phyloP scores from a whole-genome alignment of 2,888 invertebrate genomes.

The Nudaria mundana region DNA sequence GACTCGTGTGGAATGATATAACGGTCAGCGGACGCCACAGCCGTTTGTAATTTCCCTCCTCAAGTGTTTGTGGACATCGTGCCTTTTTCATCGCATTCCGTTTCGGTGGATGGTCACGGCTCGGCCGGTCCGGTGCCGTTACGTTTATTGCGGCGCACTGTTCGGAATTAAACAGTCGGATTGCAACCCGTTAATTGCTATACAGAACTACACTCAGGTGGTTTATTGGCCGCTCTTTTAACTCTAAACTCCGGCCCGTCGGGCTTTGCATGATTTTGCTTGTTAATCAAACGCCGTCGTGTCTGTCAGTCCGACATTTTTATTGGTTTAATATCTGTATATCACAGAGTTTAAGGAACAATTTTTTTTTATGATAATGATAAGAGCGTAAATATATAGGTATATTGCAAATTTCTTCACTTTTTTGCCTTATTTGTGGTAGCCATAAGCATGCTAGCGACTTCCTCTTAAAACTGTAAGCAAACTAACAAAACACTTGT shows the following conservation, averaged over 20 bases:
- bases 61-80: constrained; percentile 78
- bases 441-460: too few species aligned
- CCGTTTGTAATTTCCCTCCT: constrained; percentile 75
- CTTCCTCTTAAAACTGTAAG: too few species aligned
- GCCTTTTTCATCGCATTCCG: constrained; percentile 80
- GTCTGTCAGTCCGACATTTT: constrained; percentile 5
- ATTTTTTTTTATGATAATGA: too few species aligned
- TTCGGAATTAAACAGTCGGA: constrained; percentile 74
- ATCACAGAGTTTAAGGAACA: not conserved
- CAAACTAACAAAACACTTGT: too few species aligned
- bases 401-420: too few species aligned
- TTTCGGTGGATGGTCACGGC: constrained; percentile 62
- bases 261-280: constrained; percentile 42
- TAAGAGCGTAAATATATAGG: too few species aligned
- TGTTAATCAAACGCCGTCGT: constrained; percentile 24
- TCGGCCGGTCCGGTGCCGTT: constrained; percentile 48
- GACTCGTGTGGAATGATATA: constrained; percentile 80
- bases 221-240: constrained; percentile 64
- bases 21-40: constrained; percentile 63
- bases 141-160: constrained; percentile 70
- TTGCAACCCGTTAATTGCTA: constrained; percentile 75
- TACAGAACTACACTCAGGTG: constrained; percentile 60
- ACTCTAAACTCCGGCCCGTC: constrained; percentile 26
- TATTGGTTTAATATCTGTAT: constrained; percentile 3
- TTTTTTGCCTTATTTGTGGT: too few species aligned